Conservation (phyloP, 2,888 invertebrate species). For the Agonopterix subpropinquella region DNA sequence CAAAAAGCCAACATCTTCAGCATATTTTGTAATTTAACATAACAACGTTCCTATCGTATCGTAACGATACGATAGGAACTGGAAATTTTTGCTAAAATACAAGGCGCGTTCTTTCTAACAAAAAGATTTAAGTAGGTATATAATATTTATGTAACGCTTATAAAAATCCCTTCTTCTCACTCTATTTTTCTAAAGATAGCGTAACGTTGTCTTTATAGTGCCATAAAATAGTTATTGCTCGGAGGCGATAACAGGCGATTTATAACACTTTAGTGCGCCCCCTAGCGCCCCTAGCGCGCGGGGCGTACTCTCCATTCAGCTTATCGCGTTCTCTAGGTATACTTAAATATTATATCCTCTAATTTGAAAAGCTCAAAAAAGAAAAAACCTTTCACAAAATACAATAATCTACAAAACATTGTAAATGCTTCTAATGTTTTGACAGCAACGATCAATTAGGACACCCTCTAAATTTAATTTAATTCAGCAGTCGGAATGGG, state of each 20-base stretch:
- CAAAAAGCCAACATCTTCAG: no score
- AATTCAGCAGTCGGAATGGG: slow-evolving; percentile 10
- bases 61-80: no score
- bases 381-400: no score
- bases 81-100: no score
- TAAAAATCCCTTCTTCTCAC: slow-evolving; percentile 22
- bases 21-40: no score
- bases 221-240: slow-evolving; percentile 60
- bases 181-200: slow-evolving; percentile 38
- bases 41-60: no score
- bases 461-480: slow-evolving; percentile 1
- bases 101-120: no score
- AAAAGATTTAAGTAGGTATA: slow-evolving; percentile 7
- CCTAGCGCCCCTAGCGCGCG: slow-evolving; percentile 17
- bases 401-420: no score
- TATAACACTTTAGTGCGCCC: slow-evolving; percentile 51
- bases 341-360: no score
- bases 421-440: no score
- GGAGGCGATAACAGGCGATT: slow-evolving; percentile 54
- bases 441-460: not conserved
- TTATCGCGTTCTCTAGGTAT: no score
- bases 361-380: no score
- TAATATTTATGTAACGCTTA: slow-evolving; percentile 8
- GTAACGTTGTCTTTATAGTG: slow-evolving; percentile 50
- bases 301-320: not conserved